phyloP scores from a whole-genome alignment of 2,888 invertebrate genomes.

The Ophion ellenae region DNA sequence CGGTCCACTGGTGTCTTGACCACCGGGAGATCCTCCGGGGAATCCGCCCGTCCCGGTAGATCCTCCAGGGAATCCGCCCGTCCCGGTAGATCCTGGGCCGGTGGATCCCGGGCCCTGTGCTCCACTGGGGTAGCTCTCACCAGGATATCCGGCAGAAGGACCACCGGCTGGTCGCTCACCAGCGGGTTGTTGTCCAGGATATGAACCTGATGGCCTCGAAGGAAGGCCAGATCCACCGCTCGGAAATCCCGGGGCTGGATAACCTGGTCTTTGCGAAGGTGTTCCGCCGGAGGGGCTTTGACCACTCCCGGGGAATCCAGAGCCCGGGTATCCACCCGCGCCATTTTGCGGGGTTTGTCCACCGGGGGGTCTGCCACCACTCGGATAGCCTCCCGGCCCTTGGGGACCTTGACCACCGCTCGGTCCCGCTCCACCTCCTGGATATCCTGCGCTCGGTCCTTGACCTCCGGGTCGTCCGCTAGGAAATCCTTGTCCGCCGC shows the following conservation, averaged over 20 bases:
- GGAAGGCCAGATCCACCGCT: constrained; percentile 66
- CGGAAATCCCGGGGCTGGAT: constrained; percentile 70
- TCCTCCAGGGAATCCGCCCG: constrained; percentile 50
- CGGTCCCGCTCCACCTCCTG: constrained; percentile 62
- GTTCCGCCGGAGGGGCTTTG: constrained; percentile 62
- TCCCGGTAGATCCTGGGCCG: constrained; percentile 60
- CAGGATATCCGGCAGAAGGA: constrained; percentile 69
- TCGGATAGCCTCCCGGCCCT: constrained; percentile 43
- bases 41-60: constrained; percentile 66
- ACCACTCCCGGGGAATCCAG: constrained; percentile 67
- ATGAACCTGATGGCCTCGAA: constrained; percentile 70
- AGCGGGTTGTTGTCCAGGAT: constrained; percentile 64
- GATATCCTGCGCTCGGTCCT: constrained; percentile 61
- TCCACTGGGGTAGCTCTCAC: constrained; percentile 75
- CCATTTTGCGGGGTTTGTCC: constrained; percentile 63
- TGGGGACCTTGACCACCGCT: constrained; percentile 64
- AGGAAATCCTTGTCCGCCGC: constrained; percentile 54
- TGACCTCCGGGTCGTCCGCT: constrained; percentile 49
- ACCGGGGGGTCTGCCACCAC: constrained; percentile 67
- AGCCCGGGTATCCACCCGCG: constrained; percentile 57
- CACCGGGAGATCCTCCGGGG: constrained; percentile 69
- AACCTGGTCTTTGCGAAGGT: constrained; percentile 59
- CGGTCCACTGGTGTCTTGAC: constrained; percentile 72
- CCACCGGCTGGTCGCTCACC: constrained; percentile 65
- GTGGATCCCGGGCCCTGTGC: constrained; percentile 50